phyloP scores from a whole-genome alignment of 2,888 invertebrate species.

The Oxycera nigricornis region DNA sequence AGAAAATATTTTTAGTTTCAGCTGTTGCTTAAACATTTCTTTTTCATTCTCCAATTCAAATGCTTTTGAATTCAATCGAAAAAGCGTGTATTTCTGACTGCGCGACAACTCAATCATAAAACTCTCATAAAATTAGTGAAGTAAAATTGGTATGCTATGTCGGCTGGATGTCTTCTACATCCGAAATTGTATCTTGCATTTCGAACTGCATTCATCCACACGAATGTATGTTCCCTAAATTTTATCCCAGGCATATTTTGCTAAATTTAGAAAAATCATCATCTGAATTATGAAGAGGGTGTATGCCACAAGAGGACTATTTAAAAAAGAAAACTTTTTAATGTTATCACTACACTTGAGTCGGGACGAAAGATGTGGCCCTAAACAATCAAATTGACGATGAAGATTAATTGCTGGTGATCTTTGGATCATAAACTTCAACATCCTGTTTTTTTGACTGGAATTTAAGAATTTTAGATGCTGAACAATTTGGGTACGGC shows the following conservation, averaged over 20 bases:
- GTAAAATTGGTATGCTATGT: constrained; percentile 12
- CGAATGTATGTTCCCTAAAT: background rate
- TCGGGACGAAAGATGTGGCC: background rate
- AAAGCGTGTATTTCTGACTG: background rate
- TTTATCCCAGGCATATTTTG: background rate
- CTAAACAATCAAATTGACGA: background rate
- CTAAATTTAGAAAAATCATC: constrained; percentile 5
- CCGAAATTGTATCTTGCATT: background rate
- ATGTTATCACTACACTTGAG: background rate
- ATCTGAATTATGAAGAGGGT: background rate
- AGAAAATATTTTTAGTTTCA: too few relatives aligned
- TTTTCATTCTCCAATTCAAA: too few relatives aligned
- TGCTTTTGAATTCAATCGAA: too few relatives aligned
- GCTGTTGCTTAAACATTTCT: too few relatives aligned
- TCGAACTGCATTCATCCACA: background rate
- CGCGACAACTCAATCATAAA: background rate
- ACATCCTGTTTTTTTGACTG: too few relatives aligned
- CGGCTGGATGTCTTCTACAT: background rate
- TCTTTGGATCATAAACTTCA: background rate
- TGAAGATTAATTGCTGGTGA: constrained; percentile 1
- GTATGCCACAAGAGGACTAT: background rate
- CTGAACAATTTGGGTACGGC: too few relatives aligned
- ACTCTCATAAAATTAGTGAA: constrained; percentile 10
- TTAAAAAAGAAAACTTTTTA: background rate
- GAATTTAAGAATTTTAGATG: too few relatives aligned